Percentiles rank a stretch among this genome's conserved stretches.
Evolutionary conservation across 2,888 invertebrate genomes (phyloP).

Genomic region (Aelia acuminata): DNA sequence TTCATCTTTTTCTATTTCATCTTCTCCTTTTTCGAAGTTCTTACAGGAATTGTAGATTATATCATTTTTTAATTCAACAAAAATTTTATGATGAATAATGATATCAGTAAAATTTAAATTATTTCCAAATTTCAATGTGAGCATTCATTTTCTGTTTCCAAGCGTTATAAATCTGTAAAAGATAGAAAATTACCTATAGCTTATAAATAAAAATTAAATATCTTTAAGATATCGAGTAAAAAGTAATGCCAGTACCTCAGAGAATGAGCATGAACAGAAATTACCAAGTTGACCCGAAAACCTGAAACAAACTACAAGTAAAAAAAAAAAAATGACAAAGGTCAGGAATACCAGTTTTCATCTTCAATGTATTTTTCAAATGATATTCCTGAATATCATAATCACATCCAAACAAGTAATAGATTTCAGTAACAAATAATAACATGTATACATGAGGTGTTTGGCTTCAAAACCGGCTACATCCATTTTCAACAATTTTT

Average conservation of each 20-base stretch:
- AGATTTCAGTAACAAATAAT: not conserved
- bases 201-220: not conserved
- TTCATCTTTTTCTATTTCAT: too few relatives aligned
- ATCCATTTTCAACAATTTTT: too few relatives aligned
- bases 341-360: not conserved
- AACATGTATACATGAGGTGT: too few relatives aligned
- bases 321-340: conserved; percentile 16
- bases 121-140: too few relatives aligned
- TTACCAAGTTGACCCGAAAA: not conserved
- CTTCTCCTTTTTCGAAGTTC: too few relatives aligned
- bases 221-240: not conserved
- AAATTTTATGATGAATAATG: too few relatives aligned
- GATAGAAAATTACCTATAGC: not conserved
- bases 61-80: too few relatives aligned
- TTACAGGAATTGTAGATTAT: too few relatives aligned
- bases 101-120: too few relatives aligned
- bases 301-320: conserved; percentile 37
- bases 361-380: not conserved
- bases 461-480: too few relatives aligned
- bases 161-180: not conserved
- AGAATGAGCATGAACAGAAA: not conserved
- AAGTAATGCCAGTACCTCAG: not conserved
- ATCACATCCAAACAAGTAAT: not conserved
- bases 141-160: not conserved
- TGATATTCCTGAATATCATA: not conserved